These are phyloP conservation scores for Heliconius melpomene DNA, from an alignment of 1,140 invertebrate genomes.

Conservation along the genomic window DNA sequence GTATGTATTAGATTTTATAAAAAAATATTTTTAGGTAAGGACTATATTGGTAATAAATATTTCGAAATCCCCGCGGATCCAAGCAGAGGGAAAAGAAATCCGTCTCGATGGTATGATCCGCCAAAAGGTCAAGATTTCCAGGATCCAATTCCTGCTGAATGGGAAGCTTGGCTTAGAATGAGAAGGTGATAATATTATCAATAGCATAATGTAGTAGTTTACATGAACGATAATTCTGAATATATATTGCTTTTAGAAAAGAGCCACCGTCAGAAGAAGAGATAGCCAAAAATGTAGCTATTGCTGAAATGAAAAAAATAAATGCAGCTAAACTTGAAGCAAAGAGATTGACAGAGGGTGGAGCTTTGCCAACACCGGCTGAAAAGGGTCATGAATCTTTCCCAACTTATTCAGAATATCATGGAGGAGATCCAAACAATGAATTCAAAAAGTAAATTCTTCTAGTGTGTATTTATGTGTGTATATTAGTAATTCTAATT, in stretches of 20 bases:
- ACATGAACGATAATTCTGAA: conserved; percentile 7
- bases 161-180: conserved; percentile 91
- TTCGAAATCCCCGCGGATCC: conserved; percentile 87
- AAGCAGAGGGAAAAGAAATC: conserved; percentile 81
- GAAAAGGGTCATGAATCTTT: conserved; percentile 59
- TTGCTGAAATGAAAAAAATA: conserved; percentile 86
- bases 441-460: conserved; percentile 43
- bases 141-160: conserved; percentile 89
- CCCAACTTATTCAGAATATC: conserved; percentile 60
- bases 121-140: conserved; percentile 83
- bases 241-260: conserved; percentile 61
- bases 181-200: conserved; percentile 75
- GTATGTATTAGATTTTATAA: neutral
- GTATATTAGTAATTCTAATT: conserved; percentile 14
- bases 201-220: neutral
- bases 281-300: conserved; percentile 85
- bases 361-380: conserved; percentile 53
- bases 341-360: conserved; percentile 61
- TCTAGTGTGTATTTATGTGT: neutral
- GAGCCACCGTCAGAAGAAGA: conserved; percentile 88
- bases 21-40: conserved; percentile 81
- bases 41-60: conserved; percentile 91
- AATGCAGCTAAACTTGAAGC: conserved; percentile 87
- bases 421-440: conserved; percentile 47
- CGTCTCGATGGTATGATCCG: conserved; percentile 87